Conservation (phyloP, 2,797 vertebrate species). For the Eutrigla gurnardus region DNA sequence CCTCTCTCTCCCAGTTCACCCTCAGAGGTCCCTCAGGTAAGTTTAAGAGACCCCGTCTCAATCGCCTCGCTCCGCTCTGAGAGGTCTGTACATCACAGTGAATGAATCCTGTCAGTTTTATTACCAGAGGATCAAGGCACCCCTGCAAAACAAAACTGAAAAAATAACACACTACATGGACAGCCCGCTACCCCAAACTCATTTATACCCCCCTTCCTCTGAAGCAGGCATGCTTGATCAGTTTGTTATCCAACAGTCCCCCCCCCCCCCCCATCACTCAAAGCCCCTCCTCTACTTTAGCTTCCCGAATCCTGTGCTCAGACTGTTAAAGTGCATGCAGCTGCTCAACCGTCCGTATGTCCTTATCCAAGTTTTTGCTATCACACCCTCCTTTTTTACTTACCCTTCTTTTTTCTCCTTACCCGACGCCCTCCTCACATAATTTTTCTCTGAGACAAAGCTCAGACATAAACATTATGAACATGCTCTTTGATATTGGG, state of each 20-base stretch:
- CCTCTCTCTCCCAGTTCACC: slow-evolving; percentile 59
- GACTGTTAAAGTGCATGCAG: slow-evolving; percentile 64
- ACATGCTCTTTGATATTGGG: slow-evolving; percentile 1
- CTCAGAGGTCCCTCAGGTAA: slow-evolving; percentile 78
- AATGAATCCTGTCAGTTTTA: slow-evolving; percentile 85
- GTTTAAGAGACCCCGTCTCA: slow-evolving; percentile 79
- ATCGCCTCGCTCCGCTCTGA: slow-evolving; percentile 76
- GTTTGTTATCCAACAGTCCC: slow-evolving; percentile 73
- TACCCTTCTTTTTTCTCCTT: slow-evolving; percentile 4
- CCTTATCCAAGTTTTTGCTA: slow-evolving; percentile 43
- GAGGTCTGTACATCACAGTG: slow-evolving; percentile 83
- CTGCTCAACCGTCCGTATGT: slow-evolving; percentile 39
- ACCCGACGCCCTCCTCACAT: not conserved
- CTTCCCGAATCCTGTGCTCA: slow-evolving; percentile 58
- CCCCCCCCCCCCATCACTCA: slow-evolving; percentile 68
- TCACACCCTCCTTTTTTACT: slow-evolving; percentile 15
- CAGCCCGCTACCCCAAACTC: slow-evolving; percentile 59
- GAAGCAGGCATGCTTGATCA: slow-evolving; percentile 75
- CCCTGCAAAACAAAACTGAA: slow-evolving; percentile 68
- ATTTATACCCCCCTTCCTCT: slow-evolving; percentile 54
- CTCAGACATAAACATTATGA: slow-evolving; percentile 5
- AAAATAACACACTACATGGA: slow-evolving; percentile 60
- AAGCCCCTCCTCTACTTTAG: slow-evolving; percentile 58
- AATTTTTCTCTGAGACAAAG: slow-evolving; percentile 3
- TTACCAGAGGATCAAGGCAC: slow-evolving; percentile 77